Conservation (phyloP, 2,888 invertebrate genomes). For the Eupithecia vulgata region DNA sequence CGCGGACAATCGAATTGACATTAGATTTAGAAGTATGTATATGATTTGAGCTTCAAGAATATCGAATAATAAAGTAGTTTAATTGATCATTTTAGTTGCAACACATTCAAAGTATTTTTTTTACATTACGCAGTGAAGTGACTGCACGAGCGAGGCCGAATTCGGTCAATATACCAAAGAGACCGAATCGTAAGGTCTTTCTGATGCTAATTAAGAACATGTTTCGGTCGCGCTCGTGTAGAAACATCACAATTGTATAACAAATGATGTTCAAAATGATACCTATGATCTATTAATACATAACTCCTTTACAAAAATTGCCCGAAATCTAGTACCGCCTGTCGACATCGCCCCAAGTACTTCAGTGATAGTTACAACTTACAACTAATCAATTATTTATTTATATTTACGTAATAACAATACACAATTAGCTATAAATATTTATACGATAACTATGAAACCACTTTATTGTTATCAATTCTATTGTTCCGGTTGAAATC, state of each 20-base stretch:
- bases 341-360: constrained; percentile 73
- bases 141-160: constrained; percentile 39
- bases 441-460: constrained; percentile 84
- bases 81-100: constrained; percentile 63
- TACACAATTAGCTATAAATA: constrained; percentile 85
- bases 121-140: constrained; percentile 50
- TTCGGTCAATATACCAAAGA: constrained; percentile 11
- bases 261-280: constrained; percentile 56
- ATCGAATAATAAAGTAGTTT: constrained; percentile 51
- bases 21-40: constrained; percentile 72
- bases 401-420: constrained; percentile 84
- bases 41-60: constrained; percentile 69
- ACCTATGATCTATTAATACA: constrained; percentile 69
- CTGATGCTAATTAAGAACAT: neutral
- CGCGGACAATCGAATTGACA: constrained; percentile 75
- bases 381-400: constrained; percentile 83
- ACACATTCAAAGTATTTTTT: constrained; percentile 56
- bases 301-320: constrained; percentile 69
- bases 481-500: constrained; percentile 72
- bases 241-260: constrained; percentile 42
- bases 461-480: constrained; percentile 77
- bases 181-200: constrained; percentile 18
- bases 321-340: constrained; percentile 64
- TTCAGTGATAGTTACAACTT: constrained; percentile 81
- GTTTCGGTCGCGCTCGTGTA: constrained; percentile 25